A percentile compares a stretch with the other conserved stretches of the same genome.
Evolutionary conservation across 2,888 invertebrate species (phyloP).

Genomic region (Volucella inanis): DNA sequence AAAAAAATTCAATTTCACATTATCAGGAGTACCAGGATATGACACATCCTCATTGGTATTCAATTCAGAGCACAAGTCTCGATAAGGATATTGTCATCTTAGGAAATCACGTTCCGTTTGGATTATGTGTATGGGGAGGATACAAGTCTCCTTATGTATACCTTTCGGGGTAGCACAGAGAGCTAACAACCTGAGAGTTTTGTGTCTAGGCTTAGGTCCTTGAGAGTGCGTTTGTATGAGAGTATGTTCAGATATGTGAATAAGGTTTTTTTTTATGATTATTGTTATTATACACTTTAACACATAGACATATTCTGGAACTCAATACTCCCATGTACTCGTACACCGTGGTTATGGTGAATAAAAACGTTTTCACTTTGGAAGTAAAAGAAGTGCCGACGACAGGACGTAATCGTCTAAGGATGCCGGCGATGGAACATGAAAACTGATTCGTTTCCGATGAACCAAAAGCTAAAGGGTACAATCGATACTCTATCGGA

Average conservation of each 20-base stretch:
- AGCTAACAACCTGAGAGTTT: conserved; percentile 52
- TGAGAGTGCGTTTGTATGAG: conserved; percentile 1
- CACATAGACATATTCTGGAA: conserved; percentile 7
- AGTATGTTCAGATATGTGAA: conserved; percentile 50
- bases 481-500: conserved; percentile 71
- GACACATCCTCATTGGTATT: conserved; percentile 75
- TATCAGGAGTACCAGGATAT: conserved; percentile 74
- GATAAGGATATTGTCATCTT: conserved; percentile 75
- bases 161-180: conserved; percentile 36
- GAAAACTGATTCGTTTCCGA: conserved; percentile 75
- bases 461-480: conserved; percentile 75
- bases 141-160: neutral
- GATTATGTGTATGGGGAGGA: conserved; percentile 57
- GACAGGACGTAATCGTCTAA: conserved; percentile 61
- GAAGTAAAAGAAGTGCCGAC: conserved; percentile 50
- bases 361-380: conserved; percentile 41
- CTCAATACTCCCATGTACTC: neutral
- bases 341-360: conserved; percentile 40
- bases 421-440: conserved; percentile 64
- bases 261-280: conserved; percentile 66
- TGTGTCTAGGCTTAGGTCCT: conserved; percentile 28
- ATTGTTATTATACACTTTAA: conserved; percentile 66
- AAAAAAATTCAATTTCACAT: conserved; percentile 73
- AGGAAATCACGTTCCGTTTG: conserved; percentile 74
- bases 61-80: conserved; percentile 73